phyloP scores from a whole-genome alignment of 2,888 invertebrate species.

The Drosophila bunnanda region DNA sequence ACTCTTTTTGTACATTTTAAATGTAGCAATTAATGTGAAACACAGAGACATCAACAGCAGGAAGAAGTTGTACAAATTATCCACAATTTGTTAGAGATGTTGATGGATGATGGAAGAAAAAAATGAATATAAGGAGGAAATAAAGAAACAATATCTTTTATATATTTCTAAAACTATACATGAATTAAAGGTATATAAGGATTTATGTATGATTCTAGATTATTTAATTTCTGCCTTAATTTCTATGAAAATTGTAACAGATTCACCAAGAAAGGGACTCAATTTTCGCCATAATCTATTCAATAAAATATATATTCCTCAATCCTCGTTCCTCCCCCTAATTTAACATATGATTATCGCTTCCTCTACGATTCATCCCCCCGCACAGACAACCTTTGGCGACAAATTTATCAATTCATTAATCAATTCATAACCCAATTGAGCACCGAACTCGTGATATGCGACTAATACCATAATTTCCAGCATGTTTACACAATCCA shows the following conservation, averaged over 20 bases:
- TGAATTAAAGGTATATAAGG: background rate
- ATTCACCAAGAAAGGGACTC: background rate
- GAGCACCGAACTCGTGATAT: constrained; percentile 39
- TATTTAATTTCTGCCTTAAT: background rate
- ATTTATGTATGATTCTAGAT: background rate
- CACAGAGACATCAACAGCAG: constrained; percentile 19
- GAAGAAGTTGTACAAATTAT: constrained; percentile 40
- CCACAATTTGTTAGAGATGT: constrained; percentile 49
- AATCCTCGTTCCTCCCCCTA: constrained; percentile 1
- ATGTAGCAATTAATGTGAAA: constrained; percentile 70
- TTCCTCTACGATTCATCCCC: background rate
- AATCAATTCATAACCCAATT: constrained; percentile 53
- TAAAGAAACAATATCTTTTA: no score
- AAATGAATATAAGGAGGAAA: background rate
- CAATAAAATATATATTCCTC: background rate
- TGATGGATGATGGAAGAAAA: constrained; percentile 17
- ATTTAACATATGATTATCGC: constrained; percentile 23
- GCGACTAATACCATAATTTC: constrained; percentile 76
- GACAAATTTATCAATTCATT: constrained; percentile 58
- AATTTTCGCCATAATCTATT: background rate
- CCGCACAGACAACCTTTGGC: constrained; percentile 4
- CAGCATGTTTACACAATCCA: constrained; percentile 78
- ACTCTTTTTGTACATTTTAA: constrained; percentile 68
- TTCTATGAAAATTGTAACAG: background rate
- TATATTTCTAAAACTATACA: background rate